These are phyloP conservation scores for Synanthedon myopaeformis DNA, from an alignment of 2,888 invertebrate genomes.

Conservation along the genomic window DNA sequence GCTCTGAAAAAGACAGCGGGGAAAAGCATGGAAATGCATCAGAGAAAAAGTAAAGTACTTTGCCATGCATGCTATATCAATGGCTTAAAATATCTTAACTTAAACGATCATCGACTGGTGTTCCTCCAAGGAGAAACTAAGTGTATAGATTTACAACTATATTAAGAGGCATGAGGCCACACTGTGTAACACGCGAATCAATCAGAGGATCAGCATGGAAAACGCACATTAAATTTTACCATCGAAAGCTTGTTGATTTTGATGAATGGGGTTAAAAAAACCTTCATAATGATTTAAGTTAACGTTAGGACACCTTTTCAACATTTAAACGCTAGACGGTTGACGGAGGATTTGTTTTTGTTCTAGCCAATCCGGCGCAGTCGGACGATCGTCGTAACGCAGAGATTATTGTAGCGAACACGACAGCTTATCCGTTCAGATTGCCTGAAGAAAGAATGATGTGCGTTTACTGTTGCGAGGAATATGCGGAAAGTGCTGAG, in stretches of 20 bases:
- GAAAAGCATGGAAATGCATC: too few species aligned
- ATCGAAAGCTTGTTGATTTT: constrained; percentile 35
- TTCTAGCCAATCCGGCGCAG: constrained; percentile 56
- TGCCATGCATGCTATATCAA: constrained; percentile 3
- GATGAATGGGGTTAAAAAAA: constrained; percentile 17
- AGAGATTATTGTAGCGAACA: constrained; percentile 23
- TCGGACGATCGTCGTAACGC: constrained; percentile 27
- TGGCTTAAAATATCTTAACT: too few species aligned
- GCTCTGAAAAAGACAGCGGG: constrained; percentile 10
- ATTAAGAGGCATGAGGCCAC: constrained; percentile 41
- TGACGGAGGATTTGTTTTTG: constrained; percentile 58
- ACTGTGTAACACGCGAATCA: constrained; percentile 26
- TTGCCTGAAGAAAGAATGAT: constrained; percentile 16
- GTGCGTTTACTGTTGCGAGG: constrained; percentile 26
- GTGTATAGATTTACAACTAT: constrained; percentile 43
- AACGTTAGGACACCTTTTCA: too few species aligned
- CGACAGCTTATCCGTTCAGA: constrained; percentile 26
- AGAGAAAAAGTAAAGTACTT: constrained; percentile 4
- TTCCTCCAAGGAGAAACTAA: constrained; percentile 26
- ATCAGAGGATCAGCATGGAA: constrained; percentile 23
- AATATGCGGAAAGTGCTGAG: constrained; percentile 18
- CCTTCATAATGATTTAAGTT: too few species aligned
- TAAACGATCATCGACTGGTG: constrained; percentile 17
- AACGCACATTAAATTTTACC: constrained; percentile 37
- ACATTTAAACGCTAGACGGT: constrained; percentile 1